A percentile compares a stretch with the other conserved stretches of the same genome.
Evolutionary conservation across 2,797 vertebrate genomes (phyloP).

Genomic region (Otus scops): DNA sequence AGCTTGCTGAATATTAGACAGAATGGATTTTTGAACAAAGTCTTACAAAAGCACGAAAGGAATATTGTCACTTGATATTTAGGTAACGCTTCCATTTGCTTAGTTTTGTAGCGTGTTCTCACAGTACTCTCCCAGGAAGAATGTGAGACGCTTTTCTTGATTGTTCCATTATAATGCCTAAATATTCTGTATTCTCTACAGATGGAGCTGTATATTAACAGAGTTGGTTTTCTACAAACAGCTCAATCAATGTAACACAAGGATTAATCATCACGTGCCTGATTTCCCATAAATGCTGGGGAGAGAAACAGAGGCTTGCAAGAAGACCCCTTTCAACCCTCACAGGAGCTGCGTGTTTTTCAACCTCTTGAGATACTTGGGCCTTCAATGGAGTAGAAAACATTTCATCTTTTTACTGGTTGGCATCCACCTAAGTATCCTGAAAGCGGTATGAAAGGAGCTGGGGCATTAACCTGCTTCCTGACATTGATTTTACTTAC

Average conservation of each 20-base stretch:
- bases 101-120: not conserved
- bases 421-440: not conserved
- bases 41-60: not conserved
- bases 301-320: not conserved
- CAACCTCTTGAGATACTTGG: not conserved
- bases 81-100: constrained; percentile 35
- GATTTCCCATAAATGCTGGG: constrained; percentile 20
- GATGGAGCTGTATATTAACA: constrained; percentile 49
- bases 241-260: constrained; percentile 29
- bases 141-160: not conserved
- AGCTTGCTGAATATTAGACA: not conserved
- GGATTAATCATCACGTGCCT: constrained; percentile 32
- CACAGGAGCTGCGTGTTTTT: not conserved
- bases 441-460: not conserved
- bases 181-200: constrained; percentile 26
- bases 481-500: not conserved
- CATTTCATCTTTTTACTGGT: not conserved
- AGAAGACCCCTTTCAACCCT: not conserved
- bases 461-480: not conserved
- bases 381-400: not conserved
- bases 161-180: constrained; percentile 24
- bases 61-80: not conserved
- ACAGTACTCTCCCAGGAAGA: not conserved
- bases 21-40: not conserved
- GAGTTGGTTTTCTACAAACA: constrained; percentile 47